These are phyloP conservation scores for Xyrichtys novacula DNA, from an alignment of 2,797 vertebrate genomes.

Conservation along the genomic window DNA sequence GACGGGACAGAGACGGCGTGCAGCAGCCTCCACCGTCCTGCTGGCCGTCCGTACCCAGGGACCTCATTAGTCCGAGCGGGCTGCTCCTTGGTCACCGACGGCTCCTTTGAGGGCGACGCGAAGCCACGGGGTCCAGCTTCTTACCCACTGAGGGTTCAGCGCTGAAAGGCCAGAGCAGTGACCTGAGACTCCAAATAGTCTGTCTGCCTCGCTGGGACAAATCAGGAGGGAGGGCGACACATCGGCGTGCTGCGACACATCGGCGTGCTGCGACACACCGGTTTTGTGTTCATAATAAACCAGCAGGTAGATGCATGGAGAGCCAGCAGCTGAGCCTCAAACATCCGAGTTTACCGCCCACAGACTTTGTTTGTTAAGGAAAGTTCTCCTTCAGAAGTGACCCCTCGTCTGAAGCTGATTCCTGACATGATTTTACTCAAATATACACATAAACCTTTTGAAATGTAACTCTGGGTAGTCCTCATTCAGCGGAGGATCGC, in stretches of 20 bases:
- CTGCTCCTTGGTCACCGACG: constrained; percentile 45
- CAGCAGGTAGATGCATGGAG: constrained; percentile 39
- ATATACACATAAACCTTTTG: not conserved
- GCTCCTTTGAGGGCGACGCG: constrained; percentile 57
- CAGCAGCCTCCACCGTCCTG: constrained; percentile 31
- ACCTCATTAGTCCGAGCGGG: constrained; percentile 78
- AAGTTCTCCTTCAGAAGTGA: constrained; percentile 34
- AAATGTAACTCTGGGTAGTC: no score
- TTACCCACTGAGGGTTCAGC: constrained; percentile 30
- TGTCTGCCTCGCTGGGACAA: constrained; percentile 47
- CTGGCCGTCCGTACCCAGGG: constrained; percentile 59
- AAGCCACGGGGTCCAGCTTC: constrained; percentile 47
- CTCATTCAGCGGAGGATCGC: no score
- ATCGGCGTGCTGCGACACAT: constrained; percentile 20
- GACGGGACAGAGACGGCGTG: constrained; percentile 40
- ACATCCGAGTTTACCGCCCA: constrained; percentile 31
- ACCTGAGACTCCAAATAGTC: constrained; percentile 52
- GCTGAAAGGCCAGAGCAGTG: constrained; percentile 57
- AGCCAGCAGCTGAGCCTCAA: not conserved
- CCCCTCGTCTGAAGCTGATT: constrained; percentile 14
- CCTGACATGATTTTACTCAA: constrained; percentile 3
- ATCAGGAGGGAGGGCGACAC: constrained; percentile 47
- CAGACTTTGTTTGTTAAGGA: constrained; percentile 48
- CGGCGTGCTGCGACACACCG: constrained; percentile 21
- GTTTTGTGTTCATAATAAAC: constrained; percentile 54